Percentiles rank a stretch among this genome's conserved stretches.
These are phyloP conservation scores for Perodicticus potto DNA, from an alignment of 2,797 vertebrate genomes.

Conservation along the genomic window DNA sequence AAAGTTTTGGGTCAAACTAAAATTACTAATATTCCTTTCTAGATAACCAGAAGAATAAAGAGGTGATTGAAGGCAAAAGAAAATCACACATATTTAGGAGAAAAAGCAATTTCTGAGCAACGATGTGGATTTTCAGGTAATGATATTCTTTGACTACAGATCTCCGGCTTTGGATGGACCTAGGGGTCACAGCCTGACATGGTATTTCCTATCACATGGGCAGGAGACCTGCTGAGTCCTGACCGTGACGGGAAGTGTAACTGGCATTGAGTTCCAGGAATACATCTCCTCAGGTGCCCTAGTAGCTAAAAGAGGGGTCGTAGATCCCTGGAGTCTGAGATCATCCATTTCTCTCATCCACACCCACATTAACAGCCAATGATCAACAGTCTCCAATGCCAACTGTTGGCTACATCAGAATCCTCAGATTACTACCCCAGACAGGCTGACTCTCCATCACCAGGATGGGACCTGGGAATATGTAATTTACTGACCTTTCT, in stretches of 20 bases:
- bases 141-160: no score
- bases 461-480: fast-evolving
- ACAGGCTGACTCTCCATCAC: fast-evolving
- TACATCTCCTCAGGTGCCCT: neutral
- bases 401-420: neutral
- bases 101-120: neutral
- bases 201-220: neutral
- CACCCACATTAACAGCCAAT: neutral
- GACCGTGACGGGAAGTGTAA: neutral
- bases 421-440: neutral
- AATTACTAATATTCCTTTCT: neutral
- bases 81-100: neutral
- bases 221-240: neutral
- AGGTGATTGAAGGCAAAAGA: neutral
- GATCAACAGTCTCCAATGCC: neutral
- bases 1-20: neutral
- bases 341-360: neutral
- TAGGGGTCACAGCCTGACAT: fast-evolving
- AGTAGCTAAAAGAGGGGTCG: neutral
- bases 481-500: neutral
- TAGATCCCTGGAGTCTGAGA: neutral
- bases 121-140: no score
- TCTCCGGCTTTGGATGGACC: neutral
- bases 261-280: neutral
- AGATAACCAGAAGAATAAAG: neutral